A percentile compares a stretch with the other conserved stretches of the same genome.
phyloP scores from a whole-genome alignment of 2,113 vertebrate genomes.

The Rhea pennata region DNA sequence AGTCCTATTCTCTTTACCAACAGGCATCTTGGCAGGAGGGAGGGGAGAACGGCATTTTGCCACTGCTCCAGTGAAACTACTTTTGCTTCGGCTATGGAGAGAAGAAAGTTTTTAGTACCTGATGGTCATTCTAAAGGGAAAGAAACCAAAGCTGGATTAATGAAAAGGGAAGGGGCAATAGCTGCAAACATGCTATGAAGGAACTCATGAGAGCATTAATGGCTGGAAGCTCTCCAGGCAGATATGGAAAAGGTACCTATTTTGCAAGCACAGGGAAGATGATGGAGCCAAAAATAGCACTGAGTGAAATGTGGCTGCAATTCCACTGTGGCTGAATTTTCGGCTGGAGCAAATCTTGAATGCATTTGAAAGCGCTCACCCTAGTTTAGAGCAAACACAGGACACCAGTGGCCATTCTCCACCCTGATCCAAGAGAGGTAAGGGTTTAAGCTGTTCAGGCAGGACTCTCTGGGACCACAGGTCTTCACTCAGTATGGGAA shows the following conservation, averaged over 20 bases:
- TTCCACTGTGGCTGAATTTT: not conserved
- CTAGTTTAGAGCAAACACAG: not conserved
- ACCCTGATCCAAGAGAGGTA: not conserved
- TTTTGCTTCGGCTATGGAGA: not conserved
- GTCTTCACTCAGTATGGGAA: not conserved
- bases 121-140: not conserved
- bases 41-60: not conserved
- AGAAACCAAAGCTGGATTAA: slow-evolving; percentile 44
- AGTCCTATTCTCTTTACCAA: not conserved
- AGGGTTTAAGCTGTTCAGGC: not conserved
- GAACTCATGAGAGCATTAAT: not conserved
- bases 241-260: not conserved
- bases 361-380: not conserved
- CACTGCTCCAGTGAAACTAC: rapidly evolving
- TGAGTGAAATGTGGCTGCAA: rapidly evolving
- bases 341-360: not conserved
- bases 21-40: rapidly evolving
- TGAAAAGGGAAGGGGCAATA: slow-evolving; percentile 27
- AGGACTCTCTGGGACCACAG: not conserved
- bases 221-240: slow-evolving; percentile 12
- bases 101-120: slow-evolving; percentile 10
- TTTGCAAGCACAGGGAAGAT: slow-evolving; percentile 7
- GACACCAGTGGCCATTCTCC: not conserved
- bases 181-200: slow-evolving; percentile 34
- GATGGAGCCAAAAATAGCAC: slow-evolving; percentile 18